Evolutionary conservation across 2,888 invertebrate species (phyloP), one percentile per base, ranked within the genome.

Genomic region (Dynastes maya): DNA sequence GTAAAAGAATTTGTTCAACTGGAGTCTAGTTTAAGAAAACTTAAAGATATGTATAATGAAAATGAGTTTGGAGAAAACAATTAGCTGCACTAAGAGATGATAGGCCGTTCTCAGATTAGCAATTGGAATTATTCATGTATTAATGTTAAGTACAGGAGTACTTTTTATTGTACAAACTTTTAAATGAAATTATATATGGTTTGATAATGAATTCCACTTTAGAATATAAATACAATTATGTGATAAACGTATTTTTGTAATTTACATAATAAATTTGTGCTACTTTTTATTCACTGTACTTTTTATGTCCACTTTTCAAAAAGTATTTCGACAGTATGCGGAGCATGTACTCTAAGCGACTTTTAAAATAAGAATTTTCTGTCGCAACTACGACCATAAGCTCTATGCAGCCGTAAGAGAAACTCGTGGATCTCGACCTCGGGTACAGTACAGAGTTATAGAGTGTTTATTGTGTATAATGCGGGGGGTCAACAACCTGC

Each of bases 61-160:
- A 84, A 90, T 79, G 84, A 87, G 61, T 87, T 88, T 72, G 89
- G 88, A 81, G 90, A 90, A 87, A 90, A 49, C 90, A 90, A 86
- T 86, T 91, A 80, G 89, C 90, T 80, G 88, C 89, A 82, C 84
- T 91, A 77, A 90, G 90, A 76, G 81, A 83, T 16, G 82, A 83
- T 68, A 65, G 0, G n/a, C 53, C 82, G 22, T 74, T 71, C 16
- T 53, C 71, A 11, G 37, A 68, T 64, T 49, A 55, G 71, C 61
- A 70, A 77, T 29, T 77, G 63, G 27, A 71, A 16, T 61, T 45
- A 61, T 64, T 64, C 70, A 11, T 71, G 40, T 61, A 61, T 27
- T 77, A 61, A n/a, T 49, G 45, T 64, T 67, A 22, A 71, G 71
- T 77, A 71, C 27, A 77, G n/a, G 32, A 51, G 76, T 68, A 76